phyloP scores from a whole-genome alignment of 2,797 vertebrate genomes.

The Phalloptychus januarius region DNA sequence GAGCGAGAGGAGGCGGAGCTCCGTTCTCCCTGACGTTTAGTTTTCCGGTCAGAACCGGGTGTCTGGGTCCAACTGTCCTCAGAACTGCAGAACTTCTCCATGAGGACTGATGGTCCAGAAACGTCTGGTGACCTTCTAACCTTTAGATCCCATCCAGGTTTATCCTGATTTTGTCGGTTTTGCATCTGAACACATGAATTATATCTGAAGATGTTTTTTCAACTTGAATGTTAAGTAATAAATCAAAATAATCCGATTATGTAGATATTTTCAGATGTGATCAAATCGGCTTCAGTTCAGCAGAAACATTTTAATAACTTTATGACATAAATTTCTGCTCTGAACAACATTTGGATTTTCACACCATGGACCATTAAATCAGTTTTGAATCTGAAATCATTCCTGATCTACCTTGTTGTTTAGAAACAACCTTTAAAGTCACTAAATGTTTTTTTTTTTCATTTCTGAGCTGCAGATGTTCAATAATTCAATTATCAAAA shows the following conservation, averaged over 20 bases:
- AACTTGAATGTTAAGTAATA: neutral
- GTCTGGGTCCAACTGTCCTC: too few species aligned
- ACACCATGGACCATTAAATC: too few species aligned
- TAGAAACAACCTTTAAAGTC: too few species aligned
- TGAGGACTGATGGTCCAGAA: neutral
- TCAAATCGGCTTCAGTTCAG: neutral
- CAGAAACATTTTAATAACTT: neutral
- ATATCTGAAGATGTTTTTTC: neutral
- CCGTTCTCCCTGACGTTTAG: neutral
- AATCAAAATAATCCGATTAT: neutral
- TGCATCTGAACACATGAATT: neutral
- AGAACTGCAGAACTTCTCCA: too few species aligned
- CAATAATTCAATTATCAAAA: too few species aligned
- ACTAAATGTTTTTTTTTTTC: too few species aligned
- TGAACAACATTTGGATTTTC: too few species aligned
- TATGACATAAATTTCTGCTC: neutral
- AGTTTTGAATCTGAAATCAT: too few species aligned
- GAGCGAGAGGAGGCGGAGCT: neutral
- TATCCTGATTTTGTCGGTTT: rapidly evolving
- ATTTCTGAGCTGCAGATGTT: too few species aligned
- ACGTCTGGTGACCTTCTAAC: neutral
- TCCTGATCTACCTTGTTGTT: too few species aligned
- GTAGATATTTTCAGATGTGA: neutral
- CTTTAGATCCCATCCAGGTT: neutral
- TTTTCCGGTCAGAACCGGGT: too few species aligned